Base-by-base conservation (phyloP, 2,888 invertebrate genomes). In the Gastracanthus pulcherrimus region DNA sequence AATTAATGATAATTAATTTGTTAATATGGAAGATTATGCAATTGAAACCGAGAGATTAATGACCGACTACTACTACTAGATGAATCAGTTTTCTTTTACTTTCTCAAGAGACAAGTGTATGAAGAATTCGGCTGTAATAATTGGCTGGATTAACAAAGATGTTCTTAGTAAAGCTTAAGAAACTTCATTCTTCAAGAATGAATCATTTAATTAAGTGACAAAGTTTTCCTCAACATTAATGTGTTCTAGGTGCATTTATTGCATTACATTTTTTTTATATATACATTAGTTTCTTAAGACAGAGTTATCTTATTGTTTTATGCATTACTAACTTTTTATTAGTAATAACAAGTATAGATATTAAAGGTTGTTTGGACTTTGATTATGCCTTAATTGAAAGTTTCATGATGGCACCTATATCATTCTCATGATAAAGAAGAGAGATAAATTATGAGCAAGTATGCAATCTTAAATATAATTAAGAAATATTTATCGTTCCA, bases 201-300 rank as follows among this genome's bases (percentile, higher is more conserved):
- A 82, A 71, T 82, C 82, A 82, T 66, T 76, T 58, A 16, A 79
- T 82, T 51, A 71, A 78, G 55, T 19, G 75, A 70, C 58, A 60
- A 79, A 51, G 29, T 67, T 67, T 77, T 80, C 41, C 41, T 45
- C 13, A 29, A 26, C 48, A 19, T 48, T 69, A 69, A 41, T 34
- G 45, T 29, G 31, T 41, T 66, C 38, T 36, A 26, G 29, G 19
- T 41, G 29, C 29, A 51, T 64, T 66, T 72, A 76, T 76, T 67
- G 23, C 19, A 13, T 29, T 38, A 55, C 13, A 26, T 16, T 48
- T 70, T 38, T 71, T 58, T 80, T 48, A 13, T 19, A 7, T 67
- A 41, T 58, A 58, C 16, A n/a, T 34, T 13, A 58, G 0, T 19
- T 58, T 41, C 7, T 6, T 23, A 16, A 41, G 38, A 58, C 16